These are phyloP conservation scores for Regulus satrapa DNA, from an alignment of 2,113 vertebrate genomes.

Conservation along the genomic window DNA sequence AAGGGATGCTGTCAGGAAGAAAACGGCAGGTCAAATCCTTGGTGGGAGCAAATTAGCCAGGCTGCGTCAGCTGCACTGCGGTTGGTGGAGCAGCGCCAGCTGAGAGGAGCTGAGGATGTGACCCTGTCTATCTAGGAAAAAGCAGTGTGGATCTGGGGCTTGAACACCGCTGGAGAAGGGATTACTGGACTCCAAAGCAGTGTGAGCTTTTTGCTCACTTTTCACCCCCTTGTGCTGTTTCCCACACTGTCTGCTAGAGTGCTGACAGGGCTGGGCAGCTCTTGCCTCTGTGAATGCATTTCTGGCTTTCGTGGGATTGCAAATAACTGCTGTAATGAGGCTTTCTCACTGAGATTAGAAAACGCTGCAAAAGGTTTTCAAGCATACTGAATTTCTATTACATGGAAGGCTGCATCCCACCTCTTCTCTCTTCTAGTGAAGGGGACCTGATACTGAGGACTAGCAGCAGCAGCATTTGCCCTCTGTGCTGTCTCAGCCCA, in stretches of 20 bases:
- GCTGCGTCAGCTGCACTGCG: not conserved
- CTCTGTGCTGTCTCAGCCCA: not conserved
- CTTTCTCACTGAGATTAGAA: not conserved
- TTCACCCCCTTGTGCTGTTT: not conserved
- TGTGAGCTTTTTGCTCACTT: not conserved
- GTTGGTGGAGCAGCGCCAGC: not conserved
- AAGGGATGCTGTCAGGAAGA: conserved; percentile 13
- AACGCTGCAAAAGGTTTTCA: not conserved
- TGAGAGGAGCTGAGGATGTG: not conserved
- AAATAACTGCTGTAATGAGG: not conserved
- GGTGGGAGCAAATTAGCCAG: not conserved
- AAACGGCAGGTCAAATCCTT: not conserved
- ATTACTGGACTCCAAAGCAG: not conserved
- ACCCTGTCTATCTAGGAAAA: not conserved
- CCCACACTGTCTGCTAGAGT: not conserved
- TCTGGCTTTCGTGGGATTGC: not conserved
- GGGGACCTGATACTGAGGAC: not conserved
- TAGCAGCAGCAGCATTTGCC: not conserved
- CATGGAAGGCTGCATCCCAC: not conserved
- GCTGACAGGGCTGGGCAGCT: not conserved
- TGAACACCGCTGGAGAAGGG: not conserved
- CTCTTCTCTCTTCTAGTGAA: not conserved
- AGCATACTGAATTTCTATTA: not conserved
- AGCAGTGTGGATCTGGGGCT: not conserved
- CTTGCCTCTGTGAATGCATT: not conserved